Conservation (phyloP, 2,113 vertebrate species). For the Eupsittula cactorum region DNA sequence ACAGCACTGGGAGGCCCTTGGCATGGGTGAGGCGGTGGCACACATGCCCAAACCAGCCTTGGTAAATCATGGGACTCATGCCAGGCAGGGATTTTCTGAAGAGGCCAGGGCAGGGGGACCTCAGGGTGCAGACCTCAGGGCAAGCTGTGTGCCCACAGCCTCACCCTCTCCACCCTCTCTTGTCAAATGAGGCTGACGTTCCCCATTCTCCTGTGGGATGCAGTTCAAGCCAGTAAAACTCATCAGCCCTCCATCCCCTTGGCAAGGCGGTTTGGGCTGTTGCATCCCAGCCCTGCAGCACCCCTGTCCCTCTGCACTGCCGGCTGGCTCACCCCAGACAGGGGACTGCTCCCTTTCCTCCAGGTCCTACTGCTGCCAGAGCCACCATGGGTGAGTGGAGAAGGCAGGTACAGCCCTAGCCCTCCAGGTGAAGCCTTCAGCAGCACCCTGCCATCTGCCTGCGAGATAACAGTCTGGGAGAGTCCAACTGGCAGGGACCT, state of each 20-base stretch:
- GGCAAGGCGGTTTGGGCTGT: not conserved
- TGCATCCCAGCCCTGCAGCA: not conserved
- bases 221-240: not conserved
- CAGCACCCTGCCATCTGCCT: not conserved
- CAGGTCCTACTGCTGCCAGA: not conserved
- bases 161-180: not conserved
- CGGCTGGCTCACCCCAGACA: not conserved
- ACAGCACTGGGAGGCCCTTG: not conserved
- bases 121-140: not conserved
- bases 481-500: not conserved
- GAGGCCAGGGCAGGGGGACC: not conserved
- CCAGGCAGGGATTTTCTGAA: not conserved
- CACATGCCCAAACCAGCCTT: not conserved
- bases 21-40: rapidly evolving
- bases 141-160: not conserved
- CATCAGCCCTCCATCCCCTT: not conserved
- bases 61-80: not conserved
- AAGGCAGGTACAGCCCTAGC: not conserved
- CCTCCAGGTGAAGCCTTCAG: not conserved
- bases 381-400: not conserved
- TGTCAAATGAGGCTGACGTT: not conserved
- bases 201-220: not conserved
- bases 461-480: not conserved
- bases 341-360: not conserved
- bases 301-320: not conserved